Evolutionary conservation across 2,113 vertebrate species (phyloP).

Genomic region (Rafetus swinhoei): DNA sequence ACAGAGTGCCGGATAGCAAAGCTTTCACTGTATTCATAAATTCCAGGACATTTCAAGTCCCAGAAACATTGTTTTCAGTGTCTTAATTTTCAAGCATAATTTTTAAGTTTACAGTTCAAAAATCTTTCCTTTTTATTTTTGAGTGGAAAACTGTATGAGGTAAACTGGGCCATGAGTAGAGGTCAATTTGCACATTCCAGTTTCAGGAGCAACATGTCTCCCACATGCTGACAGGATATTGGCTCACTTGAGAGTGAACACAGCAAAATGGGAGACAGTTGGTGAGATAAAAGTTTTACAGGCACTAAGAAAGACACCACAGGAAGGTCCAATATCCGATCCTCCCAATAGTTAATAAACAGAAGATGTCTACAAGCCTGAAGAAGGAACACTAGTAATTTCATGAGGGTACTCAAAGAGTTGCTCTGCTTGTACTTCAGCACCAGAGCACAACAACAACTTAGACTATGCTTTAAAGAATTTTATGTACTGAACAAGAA

Average conservation of each 20-base stretch:
- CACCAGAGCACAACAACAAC: background rate
- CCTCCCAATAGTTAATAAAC: background rate
- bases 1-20: no score
- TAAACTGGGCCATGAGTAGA: background rate
- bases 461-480: background rate
- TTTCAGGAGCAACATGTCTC: background rate
- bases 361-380: background rate
- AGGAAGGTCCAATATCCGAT: background rate
- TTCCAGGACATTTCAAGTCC: background rate
- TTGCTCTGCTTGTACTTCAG: background rate
- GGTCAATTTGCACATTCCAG: background rate
- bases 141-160: background rate
- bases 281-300: background rate
- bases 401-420: background rate
- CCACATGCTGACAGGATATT: background rate
- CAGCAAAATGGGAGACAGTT: background rate
- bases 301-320: background rate
- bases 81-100: background rate
- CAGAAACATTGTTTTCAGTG: background rate
- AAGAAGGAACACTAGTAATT: background rate
- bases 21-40: background rate
- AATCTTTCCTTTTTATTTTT: background rate
- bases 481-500: background rate
- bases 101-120: background rate
- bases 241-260: background rate